These are phyloP conservation scores for Philonicus albiceps DNA, from an alignment of 2,888 invertebrate species.

Conservation along the genomic window DNA sequence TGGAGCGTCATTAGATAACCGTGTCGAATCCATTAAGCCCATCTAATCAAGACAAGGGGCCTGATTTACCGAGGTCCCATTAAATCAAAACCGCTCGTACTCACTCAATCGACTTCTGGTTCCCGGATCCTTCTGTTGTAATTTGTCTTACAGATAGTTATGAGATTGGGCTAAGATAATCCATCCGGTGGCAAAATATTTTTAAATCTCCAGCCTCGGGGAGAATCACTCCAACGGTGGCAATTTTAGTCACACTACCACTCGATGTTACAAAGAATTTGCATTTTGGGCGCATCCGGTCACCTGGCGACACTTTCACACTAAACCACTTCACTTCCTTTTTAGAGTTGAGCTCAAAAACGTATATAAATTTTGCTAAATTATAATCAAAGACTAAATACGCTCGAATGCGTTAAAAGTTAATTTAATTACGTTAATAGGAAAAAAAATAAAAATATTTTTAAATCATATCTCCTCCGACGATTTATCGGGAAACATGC, in stretches of 20 bases:
- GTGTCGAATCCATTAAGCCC: constrained; percentile 14
- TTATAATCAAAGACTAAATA: background rate
- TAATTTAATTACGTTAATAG: background rate
- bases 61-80: constrained; percentile 3
- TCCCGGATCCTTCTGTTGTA: background rate
- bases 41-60: background rate
- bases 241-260: background rate
- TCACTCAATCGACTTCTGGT: constrained; percentile 14
- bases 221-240: background rate
- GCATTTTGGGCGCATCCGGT: background rate
- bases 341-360: background rate
- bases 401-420: background rate
- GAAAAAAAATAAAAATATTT: background rate
- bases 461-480: background rate
- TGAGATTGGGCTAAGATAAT: constrained; percentile 2
- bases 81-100: constrained; percentile 26
- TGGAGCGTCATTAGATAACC: constrained; percentile 19
- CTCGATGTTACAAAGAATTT: background rate
- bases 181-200: background rate
- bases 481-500: background rate
- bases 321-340: background rate
- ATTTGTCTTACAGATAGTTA: constrained; percentile 1
- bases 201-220: too few relatives aligned
- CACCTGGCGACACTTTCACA: background rate
- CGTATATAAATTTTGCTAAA: background rate